Evolutionary conservation across 1,140 invertebrate species (phyloP).

Genomic region (Papilio polytes): DNA sequence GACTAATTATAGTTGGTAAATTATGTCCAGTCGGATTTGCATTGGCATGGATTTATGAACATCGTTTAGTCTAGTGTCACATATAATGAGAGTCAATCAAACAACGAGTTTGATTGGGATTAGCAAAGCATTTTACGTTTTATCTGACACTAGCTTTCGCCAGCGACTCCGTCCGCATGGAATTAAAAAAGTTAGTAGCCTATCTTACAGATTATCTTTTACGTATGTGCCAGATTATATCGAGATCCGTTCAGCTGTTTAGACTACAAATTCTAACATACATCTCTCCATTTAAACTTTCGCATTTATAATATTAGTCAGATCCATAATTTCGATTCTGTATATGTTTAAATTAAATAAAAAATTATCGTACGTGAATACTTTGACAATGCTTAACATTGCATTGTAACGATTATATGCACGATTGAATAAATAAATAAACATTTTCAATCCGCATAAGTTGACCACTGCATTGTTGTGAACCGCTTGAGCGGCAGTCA

Average conservation of each 20-base stretch:
- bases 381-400: too few relatives aligned
- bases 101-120: slow-evolving; percentile 31
- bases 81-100: slow-evolving; percentile 22
- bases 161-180: neutral
- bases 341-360: neutral
- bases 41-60: slow-evolving; percentile 16
- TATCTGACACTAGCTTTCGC: neutral
- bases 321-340: neutral
- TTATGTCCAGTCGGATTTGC: slow-evolving; percentile 2
- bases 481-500: neutral
- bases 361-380: too few relatives aligned
- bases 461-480: neutral
- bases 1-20: slow-evolving; percentile 22
- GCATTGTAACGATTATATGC: too few relatives aligned
- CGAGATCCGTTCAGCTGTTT: too few relatives aligned
- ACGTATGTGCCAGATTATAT: too few relatives aligned
- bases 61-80: neutral
- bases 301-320: too few relatives aligned
- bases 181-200: too few relatives aligned
- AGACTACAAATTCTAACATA: too few relatives aligned
- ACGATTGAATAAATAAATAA: neutral
- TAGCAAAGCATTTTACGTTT: slow-evolving; percentile 21
- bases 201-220: too few relatives aligned
- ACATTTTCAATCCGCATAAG: neutral
- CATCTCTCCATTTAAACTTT: too few relatives aligned